Evolutionary conservation across 2,888 invertebrate species (phyloP), one percentile per base, ranked within the genome.

Genomic region (Catocala sponsa): DNA sequence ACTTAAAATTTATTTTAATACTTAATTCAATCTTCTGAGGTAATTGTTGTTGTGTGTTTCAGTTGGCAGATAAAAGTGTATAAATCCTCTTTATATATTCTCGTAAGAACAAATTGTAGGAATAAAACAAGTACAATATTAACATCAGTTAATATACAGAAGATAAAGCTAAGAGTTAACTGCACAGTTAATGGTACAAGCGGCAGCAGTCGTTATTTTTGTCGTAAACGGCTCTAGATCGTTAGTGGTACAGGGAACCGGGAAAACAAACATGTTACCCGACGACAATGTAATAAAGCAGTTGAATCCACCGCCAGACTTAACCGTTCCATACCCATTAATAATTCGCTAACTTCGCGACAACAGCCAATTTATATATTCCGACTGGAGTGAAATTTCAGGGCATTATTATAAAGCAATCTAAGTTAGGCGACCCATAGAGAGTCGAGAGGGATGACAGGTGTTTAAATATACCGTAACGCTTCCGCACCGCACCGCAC

Each of bases 371-470:
- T 91, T 88, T 89, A 88, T 89, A 86, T 82, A 88, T 89, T 87
- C 87, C 81, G 84, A 86, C 85, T 87, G 82, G 85, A 87, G 85
- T 86, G 84, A 87, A 86, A 88, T 89, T 88, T 86, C 83, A 82
- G 80, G 72, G 84, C 84, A 89, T 92, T 89, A 92, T 92, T 93
- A 91, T 90, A 90, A 91, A 91, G 93, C 91, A 92, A 94, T 94
- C 90, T 91, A 92, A 93, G 91, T 94, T 93, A 88, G 88, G 69
- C 87, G 86, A 87, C 80, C 85, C 86, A 83, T 79, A 80, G 85
- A 83, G 83, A 83, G 83, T 84, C 83, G 85, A 81, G 86, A 83
- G 85, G 84, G 86, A 84, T 91, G 91, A 89, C 90, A 92, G 90
- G 89, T 92, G 91, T 89, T 91, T 88, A 90, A 90, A 90, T 90